Evolutionary conservation across 1,140 invertebrate species (phyloP), one percentile per base, ranked within the genome.

Genomic region (Caenorhabditis tropicalis): DNA sequence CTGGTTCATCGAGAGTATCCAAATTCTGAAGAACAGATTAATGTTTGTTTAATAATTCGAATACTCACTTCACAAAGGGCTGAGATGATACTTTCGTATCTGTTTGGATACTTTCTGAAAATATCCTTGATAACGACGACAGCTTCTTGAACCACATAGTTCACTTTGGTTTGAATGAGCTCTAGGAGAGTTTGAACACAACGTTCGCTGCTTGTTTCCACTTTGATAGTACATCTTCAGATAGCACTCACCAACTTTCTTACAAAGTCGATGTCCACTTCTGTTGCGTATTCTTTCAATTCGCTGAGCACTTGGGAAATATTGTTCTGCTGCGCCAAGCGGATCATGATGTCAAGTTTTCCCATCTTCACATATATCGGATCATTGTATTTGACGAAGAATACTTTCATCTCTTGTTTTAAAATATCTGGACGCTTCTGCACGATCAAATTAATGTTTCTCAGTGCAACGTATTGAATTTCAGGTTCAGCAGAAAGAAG

Each of bases 301-400:
- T 99, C 98, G 27, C 97, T 98, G 0, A 99, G 93, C 70, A 99
- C 98, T 92, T 99, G 98, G 1, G 96, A 96, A 88, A 99, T 99
- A 91, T 99, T 99, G 2, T 95, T 95, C 92, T 99, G 96, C 70
- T 96, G 98, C 10, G 98, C 98, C 81, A 99, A 92, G 36, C 98
- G 94, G 88, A 99, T 99, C 98, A 99, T 99, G 79, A 99, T 99
- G 91, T 99, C 98, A 89, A 99, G 91, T 91, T 99, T 99, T 92
- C 99, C 98, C 79, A 99, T 93, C 92, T 99, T 99, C 5, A 99
- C 98, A 92, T 99, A 99, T 91, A 99, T 99, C 9, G 98, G 98
- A 93, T 99, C 98, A 91, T 99, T 99, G 92, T 99, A 99, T 90
- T 99, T 99, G 19, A 99, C 98, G 92, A 99, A 99, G 93, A 99